Evolutionary conservation across 2,113 vertebrate species (phyloP).

Genomic region (Zootoca vivipara): DNA sequence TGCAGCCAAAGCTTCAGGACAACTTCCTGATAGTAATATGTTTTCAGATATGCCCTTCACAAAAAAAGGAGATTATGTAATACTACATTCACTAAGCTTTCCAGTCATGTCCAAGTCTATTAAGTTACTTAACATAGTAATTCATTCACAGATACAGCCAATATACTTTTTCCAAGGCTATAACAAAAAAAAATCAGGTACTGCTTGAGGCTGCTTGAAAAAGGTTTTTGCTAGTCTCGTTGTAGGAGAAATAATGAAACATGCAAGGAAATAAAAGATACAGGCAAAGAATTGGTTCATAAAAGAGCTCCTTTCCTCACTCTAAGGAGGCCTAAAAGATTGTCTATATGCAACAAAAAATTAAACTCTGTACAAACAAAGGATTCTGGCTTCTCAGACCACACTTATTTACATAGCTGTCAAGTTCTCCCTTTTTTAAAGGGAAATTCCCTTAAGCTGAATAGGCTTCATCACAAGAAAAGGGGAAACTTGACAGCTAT

Average conservation of each 20-base stretch:
- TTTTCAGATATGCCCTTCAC: neutral
- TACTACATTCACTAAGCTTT: neutral
- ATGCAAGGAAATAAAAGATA: neutral
- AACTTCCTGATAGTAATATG: neutral
- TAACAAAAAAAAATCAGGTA: accelerated
- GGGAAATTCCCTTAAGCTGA: too few relatives aligned
- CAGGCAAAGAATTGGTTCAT: neutral
- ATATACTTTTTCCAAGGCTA: neutral
- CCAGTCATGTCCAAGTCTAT: neutral
- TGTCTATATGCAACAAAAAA: neutral
- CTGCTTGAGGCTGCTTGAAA: neutral
- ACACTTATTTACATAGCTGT: neutral
- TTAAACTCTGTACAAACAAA: neutral
- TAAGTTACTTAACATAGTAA: neutral
- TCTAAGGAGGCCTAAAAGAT: neutral
- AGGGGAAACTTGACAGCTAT: too few relatives aligned
- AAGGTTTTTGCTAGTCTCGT: accelerated
- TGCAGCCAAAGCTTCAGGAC: neutral
- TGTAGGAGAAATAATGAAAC: neutral
- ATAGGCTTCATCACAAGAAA: too few relatives aligned
- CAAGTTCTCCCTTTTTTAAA: too few relatives aligned
- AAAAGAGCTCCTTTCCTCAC: neutral
- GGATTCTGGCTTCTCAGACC: neutral
- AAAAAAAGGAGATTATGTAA: neutral
- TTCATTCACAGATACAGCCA: neutral